Percentiles rank a stretch among this genome's conserved stretches.
Conservation (phyloP, 2,797 vertebrate genomes). For the Manis javanica region DNA sequence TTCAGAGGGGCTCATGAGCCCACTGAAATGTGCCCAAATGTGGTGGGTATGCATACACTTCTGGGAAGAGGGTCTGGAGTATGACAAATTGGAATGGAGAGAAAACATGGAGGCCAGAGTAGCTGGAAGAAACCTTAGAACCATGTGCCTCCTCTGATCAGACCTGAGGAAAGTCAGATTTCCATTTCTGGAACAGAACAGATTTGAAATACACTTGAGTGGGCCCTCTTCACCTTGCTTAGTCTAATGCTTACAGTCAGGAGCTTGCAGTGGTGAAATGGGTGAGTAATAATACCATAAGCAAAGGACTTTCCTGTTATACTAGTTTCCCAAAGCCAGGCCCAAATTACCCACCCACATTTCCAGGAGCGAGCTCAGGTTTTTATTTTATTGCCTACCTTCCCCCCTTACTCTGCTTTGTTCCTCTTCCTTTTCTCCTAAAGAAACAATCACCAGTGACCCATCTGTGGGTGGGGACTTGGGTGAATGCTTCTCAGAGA, state of each 20-base stretch:
- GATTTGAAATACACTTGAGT: background rate
- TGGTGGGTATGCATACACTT: background rate
- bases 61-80: background rate
- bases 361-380: background rate
- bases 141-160: background rate
- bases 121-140: background rate
- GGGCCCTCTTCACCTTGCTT: background rate
- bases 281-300: conserved; percentile 47
- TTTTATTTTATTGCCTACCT: background rate
- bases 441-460: conserved; percentile 28
- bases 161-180: background rate
- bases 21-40: background rate
- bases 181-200: background rate
- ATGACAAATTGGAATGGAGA: background rate
- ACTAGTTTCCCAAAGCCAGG: conserved; percentile 64
- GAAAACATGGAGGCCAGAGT: background rate
- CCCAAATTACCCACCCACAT: conserved; percentile 21
- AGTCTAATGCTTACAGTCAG: background rate
- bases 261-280: background rate
- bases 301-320: conserved; percentile 54
- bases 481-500: conserved; percentile 48
- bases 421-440: background rate
- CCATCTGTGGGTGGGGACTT: conserved; percentile 17
- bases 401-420: background rate
- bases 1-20: background rate